Evolutionary conservation across 2,797 vertebrate species (phyloP), one percentile per base, ranked within the genome.

Genomic region (Hipposideros larvatus): DNA sequence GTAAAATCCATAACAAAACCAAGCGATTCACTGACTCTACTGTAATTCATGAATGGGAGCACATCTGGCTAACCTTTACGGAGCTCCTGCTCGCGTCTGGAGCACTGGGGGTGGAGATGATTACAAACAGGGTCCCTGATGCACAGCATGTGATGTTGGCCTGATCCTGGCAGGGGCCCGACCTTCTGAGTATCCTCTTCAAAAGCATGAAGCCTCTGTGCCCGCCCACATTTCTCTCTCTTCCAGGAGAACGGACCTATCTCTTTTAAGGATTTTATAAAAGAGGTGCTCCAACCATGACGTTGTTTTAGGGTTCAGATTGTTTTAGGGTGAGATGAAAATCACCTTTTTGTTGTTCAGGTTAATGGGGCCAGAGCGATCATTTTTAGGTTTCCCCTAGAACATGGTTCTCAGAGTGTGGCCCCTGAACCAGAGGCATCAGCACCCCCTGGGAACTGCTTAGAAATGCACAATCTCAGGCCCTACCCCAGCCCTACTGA

Each of bases 1-100:
- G 77, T 74, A 86, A 95, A 92, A 68, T 24, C 86, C 18, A 1
- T 71, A 88, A 85, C 70, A 65, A 91, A 94, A 57, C 24, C 75
- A 82, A 71, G 71, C 41, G 68, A 21, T 41, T 74, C 15, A 0
- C 92, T 31, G 61, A 43, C 78, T n/a, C 11, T 10, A 66, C 78
- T 57, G 51, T 57, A 37, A 87, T 68, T 75, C 65, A 21, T 18
- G 84, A n/a, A 5, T 0, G 7, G 90, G 53, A 68, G 80, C 34
- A 4, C 51, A 41, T 21, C 53, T 7, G 55, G 87, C 26, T 55
- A 34, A 57, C 43, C 75, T 89, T 74, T 53, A 51, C 0, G 6
- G 61, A 31, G 34, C 53, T 26, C 24, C 73, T 65, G n/a, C 66
- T 37, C 57, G 59, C 85, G 16, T 31, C 43, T 2, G 21, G 41